Evolutionary conservation across 2,888 invertebrate species (phyloP), one percentile per base, ranked within the genome.

Genomic region (Eremobia ochroleuca): DNA sequence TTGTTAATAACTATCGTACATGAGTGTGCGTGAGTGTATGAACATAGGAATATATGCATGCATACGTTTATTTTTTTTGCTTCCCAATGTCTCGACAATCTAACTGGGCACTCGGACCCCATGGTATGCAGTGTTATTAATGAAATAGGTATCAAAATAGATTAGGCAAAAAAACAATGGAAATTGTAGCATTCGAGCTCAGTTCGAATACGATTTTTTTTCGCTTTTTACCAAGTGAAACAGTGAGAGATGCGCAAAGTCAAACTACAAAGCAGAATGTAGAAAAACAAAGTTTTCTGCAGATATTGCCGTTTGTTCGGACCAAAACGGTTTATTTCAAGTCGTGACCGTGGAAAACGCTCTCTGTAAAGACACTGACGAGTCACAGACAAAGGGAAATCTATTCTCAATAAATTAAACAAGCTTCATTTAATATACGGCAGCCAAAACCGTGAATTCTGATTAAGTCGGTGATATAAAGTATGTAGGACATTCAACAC

Each of bases 361-460:
- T 40, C 21, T 62, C 34, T 55, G 15, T 34, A 25, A 37, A 43
- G 70, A 49, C 75, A 69, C 59, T 81, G 82, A 81, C 37, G 18
- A 75, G n/a, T 75, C 65, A 37, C 59, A 75, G 46, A 69, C 76
- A 80, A 81, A 75, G 64, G 43, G 18, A 52, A 66, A 13, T 59
- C 13, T 28, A 34, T 58, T 49, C n/a, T 18, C 31, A 46, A 79
- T 76, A 55, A 55, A 37, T 78, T 59, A 59, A 52, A 78, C 34
- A 34, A 37, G 37, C 43, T 73, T 55, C 55, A 73, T 80, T 73
- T 67, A 81, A 40, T 52, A 61, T 43, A 34, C 28, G 25, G 8
- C 34, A 43, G 40, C 25, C 43, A 46, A 76, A 52, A 55, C 61
- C 59, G 21, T 66, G 31, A 72, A 66, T 65, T 66, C 25, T 65